A percentile compares a stretch with the other conserved stretches of the same genome.
Conservation (phyloP, 2,797 vertebrate species). For the Peromyscus nudipes region DNA sequence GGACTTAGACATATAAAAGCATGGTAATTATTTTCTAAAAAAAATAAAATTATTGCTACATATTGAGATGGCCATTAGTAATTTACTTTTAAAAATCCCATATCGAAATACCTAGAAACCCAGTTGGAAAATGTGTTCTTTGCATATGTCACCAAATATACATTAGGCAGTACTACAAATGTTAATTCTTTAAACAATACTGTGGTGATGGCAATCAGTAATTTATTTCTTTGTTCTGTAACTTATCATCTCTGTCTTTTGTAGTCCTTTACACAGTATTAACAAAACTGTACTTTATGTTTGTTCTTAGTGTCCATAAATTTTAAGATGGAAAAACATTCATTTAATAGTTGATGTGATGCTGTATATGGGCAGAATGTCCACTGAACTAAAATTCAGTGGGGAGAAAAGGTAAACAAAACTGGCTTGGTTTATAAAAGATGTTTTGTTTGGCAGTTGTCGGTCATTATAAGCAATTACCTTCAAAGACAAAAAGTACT, state of each 20-base stretch:
- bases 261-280: slow-evolving; percentile 81
- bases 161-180: slow-evolving; percentile 78
- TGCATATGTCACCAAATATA: slow-evolving; percentile 73
- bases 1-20: slow-evolving; percentile 78
- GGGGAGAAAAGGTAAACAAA: slow-evolving; percentile 62
- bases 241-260: slow-evolving; percentile 82
- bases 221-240: slow-evolving; percentile 85
- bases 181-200: slow-evolving; percentile 81
- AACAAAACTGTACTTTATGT: slow-evolving; percentile 79
- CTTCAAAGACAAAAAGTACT: slow-evolving; percentile 69
- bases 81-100: slow-evolving; percentile 76
- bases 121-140: slow-evolving; percentile 79
- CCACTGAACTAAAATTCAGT: slow-evolving; percentile 70
- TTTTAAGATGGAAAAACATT: slow-evolving; percentile 58
- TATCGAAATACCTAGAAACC: slow-evolving; percentile 76
- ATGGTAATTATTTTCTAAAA: slow-evolving; percentile 82
- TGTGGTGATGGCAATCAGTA: slow-evolving; percentile 86
- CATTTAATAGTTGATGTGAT: slow-evolving; percentile 65
- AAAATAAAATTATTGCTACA: slow-evolving; percentile 69
- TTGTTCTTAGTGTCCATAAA: slow-evolving; percentile 72
- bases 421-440: slow-evolving; percentile 73
- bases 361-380: slow-evolving; percentile 63
- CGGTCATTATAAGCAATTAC: slow-evolving; percentile 70
- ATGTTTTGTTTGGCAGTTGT: slow-evolving; percentile 75
- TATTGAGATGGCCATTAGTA: slow-evolving; percentile 75